These are phyloP conservation scores for Drosophila ficusphila DNA, from an alignment of 1,140 invertebrate species.

Conservation along the genomic window DNA sequence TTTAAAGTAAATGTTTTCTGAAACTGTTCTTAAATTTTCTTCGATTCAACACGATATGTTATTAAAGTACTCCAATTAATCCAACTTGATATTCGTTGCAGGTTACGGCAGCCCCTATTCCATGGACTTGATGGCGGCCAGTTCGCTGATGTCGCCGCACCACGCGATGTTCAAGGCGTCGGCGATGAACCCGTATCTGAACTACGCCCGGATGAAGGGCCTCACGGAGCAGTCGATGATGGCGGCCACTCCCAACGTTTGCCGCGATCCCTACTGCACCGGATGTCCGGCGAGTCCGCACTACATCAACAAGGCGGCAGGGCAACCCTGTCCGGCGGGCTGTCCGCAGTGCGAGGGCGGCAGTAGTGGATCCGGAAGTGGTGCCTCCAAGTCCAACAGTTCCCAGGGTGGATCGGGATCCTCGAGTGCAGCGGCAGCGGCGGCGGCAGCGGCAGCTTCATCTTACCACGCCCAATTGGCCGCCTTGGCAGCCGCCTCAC, in stretches of 20 bases:
- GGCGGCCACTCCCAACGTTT: conserved; percentile 89
- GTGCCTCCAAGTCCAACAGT: conserved; percentile 16
- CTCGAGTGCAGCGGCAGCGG: conserved; percentile 57
- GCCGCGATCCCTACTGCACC: conserved; percentile 95
- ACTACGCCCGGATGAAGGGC: conserved; percentile 89
- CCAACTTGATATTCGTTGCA: conserved; percentile 64
- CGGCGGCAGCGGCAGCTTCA: conserved; percentile 85
- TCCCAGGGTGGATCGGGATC: conserved; percentile 23
- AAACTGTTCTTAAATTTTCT: no score
- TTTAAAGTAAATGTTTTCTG: no score
- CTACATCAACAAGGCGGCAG: conserved; percentile 86
- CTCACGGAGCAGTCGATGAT: conserved; percentile 80
- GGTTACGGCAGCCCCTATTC: conserved; percentile 86
- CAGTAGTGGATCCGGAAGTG: background rate
- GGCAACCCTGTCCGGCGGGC: conserved; percentile 91
- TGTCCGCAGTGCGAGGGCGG: conserved; percentile 92
- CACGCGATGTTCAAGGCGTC: conserved; percentile 89
- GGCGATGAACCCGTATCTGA: conserved; percentile 88
- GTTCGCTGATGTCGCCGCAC: conserved; percentile 89
- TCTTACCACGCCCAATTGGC: conserved; percentile 91
- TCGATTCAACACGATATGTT: no score
- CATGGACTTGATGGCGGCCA: conserved; percentile 89
- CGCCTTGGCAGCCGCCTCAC: conserved; percentile 89
- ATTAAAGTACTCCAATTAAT: background rate
- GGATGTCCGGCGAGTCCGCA: conserved; percentile 95